phyloP scores from a whole-genome alignment of 2,888 invertebrate species.

The Drosophila anceps region DNA sequence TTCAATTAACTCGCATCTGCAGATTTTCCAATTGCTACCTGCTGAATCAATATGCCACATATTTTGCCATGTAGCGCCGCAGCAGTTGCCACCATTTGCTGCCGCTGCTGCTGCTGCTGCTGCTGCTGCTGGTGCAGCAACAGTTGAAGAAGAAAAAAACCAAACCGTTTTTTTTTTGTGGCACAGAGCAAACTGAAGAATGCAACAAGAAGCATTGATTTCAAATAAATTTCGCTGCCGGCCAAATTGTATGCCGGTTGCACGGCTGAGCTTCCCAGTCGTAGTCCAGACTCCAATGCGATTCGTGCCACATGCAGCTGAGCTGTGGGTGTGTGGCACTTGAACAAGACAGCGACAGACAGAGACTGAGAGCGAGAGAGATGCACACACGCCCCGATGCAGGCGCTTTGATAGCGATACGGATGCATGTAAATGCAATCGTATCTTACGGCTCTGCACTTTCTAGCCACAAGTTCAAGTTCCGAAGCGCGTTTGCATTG shows the following conservation, averaged over 20 bases:
- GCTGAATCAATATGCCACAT: constrained; percentile 41
- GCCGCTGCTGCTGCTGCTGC: constrained; percentile 38
- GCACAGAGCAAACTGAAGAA: constrained; percentile 74
- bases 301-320: constrained; percentile 69
- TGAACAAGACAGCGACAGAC: background rate
- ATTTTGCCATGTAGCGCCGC: constrained; percentile 42
- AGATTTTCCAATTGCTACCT: background rate
- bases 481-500: constrained; percentile 76
- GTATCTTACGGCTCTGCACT: constrained; percentile 82
- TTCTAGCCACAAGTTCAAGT: constrained; percentile 81
- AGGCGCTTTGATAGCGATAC: constrained; percentile 78
- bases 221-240: constrained; percentile 82
- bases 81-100: constrained; percentile 53
- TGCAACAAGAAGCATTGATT: constrained; percentile 83
- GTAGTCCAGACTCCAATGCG: constrained; percentile 43
- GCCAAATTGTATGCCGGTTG: constrained; percentile 81
- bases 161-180: constrained; percentile 29
- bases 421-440: constrained; percentile 82
- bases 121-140: constrained; percentile 59
- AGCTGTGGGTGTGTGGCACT: constrained; percentile 73
- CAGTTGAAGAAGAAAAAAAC: constrained; percentile 57
- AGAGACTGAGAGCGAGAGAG: background rate
- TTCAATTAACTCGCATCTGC: background rate
- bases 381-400: constrained; percentile 75
- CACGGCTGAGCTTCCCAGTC: constrained; percentile 60